These are phyloP conservation scores for Heliconius erato DNA, from an alignment of 2,888 invertebrate genomes.

Conservation along the genomic window DNA sequence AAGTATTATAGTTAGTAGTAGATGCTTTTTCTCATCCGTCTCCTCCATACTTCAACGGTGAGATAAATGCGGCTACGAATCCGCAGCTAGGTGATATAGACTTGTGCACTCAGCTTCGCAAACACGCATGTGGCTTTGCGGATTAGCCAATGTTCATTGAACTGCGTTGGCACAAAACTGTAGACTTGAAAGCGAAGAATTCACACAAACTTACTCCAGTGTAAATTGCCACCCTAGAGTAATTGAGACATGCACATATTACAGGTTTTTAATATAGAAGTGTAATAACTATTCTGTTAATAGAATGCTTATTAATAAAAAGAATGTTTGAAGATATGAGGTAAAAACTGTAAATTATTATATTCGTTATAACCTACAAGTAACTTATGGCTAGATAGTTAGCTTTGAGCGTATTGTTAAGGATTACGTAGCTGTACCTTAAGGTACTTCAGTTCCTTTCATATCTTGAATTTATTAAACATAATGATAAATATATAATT, in stretches of 20 bases:
- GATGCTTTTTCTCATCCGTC: constrained; percentile 75
- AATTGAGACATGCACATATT: not conserved
- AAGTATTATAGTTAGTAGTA: constrained; percentile 86
- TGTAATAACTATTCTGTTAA: not conserved
- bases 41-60: constrained; percentile 59
- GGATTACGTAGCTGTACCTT: not conserved
- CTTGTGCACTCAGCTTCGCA: constrained; percentile 45
- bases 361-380: not conserved
- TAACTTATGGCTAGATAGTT: not conserved
- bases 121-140: constrained; percentile 52
- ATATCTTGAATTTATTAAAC: not conserved
- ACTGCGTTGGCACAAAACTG: constrained; percentile 10
- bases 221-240: not conserved
- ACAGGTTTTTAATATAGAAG: not conserved
- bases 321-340: not conserved
- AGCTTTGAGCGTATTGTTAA: constrained; percentile 1
- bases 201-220: constrained; percentile 8
- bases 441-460: not conserved
- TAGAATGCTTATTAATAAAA: not conserved
- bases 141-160: constrained; percentile 32
- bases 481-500: not conserved
- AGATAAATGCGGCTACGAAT: constrained; percentile 51
- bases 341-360: not conserved
- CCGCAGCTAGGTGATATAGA: constrained; percentile 50
- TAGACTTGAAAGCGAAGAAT: constrained; percentile 12